phyloP scores from a whole-genome alignment of 2,888 invertebrate species.

The Apantesis nais region DNA sequence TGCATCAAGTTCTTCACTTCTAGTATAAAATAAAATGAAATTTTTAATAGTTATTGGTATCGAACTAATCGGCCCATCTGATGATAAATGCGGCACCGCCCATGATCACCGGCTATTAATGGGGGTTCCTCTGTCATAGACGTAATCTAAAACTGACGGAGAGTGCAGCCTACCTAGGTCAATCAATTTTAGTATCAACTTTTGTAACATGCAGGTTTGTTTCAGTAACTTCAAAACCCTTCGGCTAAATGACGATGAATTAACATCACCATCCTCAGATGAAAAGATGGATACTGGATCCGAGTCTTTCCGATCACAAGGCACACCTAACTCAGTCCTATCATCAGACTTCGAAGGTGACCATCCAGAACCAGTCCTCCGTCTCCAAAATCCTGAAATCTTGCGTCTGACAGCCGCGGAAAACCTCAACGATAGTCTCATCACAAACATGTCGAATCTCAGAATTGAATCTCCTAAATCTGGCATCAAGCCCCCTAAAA shows the following conservation, averaged over 20 bases:
- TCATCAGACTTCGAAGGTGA: slow-evolving; percentile 74
- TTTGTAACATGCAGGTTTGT: slow-evolving; percentile 30
- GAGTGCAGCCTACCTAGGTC: not conserved
- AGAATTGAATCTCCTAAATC: slow-evolving; percentile 54
- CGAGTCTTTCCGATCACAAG: slow-evolving; percentile 72
- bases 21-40: no score
- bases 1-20: not conserved
- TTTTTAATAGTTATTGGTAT: not conserved
- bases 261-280: slow-evolving; percentile 76
- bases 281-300: slow-evolving; percentile 82
- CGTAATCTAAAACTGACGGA: not conserved
- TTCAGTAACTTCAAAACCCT: slow-evolving; percentile 63
- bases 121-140: not conserved
- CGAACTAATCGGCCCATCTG: no score
- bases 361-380: slow-evolving; percentile 58
- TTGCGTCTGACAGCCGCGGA: slow-evolving; percentile 48
- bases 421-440: slow-evolving; percentile 54
- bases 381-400: slow-evolving; percentile 69
- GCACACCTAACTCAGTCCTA: slow-evolving; percentile 73
- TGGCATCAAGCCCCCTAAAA: slow-evolving; percentile 56
- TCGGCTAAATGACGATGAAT: slow-evolving; percentile 65
- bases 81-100: no score
- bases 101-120: not conserved
- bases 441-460: slow-evolving; percentile 63
- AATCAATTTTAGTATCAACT: not conserved